Evolutionary conservation across 2,797 vertebrate species (phyloP), one percentile per base, ranked within the genome.

Genomic region (Lerista edwardsae): DNA sequence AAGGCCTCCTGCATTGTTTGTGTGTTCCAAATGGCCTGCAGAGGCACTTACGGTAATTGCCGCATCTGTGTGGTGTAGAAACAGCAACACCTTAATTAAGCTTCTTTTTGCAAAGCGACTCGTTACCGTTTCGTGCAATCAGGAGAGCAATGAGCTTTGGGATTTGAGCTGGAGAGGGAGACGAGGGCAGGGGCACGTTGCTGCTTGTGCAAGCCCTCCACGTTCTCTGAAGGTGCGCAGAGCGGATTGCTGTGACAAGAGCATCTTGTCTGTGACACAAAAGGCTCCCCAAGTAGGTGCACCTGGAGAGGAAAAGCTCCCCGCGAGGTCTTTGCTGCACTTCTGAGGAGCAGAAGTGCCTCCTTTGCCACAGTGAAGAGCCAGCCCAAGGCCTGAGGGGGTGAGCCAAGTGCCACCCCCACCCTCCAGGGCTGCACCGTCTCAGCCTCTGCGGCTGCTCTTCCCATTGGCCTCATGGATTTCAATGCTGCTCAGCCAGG

Each of bases 81-180:
- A 51, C 47, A 51, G 12, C 47, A 80, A 87, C 82, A 83, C 71
- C 81, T 87, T 87, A 87, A 87, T 83, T 87, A 67, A n/a, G 79
- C 81, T 87, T 75, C 71, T 74, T 69, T 79, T 75, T 71, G 55
- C 27, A 4, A 51, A 39, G 47, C 69, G 59, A 75, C 69, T 62
- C 7, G 14, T 83, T 79, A 74, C 31, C 19, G 51, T 47, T 62
- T 51, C 27, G 9, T 39, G 71, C 77, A 62, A 41, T 83, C 81
- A 83, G 7, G 71, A 72, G 69, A n/a, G 67, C 4, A 27, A 47
- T 29, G 21, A 27, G 81, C 39, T 62, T 21, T 23, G 31, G 25
- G 65, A 39, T 71, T 61, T 76, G 65, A 76, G 81, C n/a, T 64
- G 10, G 31, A 34, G 34, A 10, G 36, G 27, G 69, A 75, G 62